Conservation (phyloP, 1,140 invertebrate species). For the Phthorimaea operculella region DNA sequence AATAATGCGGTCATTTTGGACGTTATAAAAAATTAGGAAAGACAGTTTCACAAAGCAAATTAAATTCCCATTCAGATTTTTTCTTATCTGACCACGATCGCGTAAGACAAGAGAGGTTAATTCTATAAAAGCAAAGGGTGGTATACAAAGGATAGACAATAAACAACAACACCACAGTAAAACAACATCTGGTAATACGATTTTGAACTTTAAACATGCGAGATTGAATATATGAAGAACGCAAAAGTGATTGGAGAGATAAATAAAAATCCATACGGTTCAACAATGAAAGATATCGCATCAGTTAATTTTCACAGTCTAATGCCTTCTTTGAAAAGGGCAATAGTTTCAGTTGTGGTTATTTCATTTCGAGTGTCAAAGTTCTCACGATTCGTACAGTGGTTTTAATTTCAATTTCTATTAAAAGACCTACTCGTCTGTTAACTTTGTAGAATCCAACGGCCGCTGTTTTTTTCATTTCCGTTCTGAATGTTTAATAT, state of each 20-base stretch:
- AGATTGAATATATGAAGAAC: background rate
- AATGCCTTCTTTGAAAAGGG: slow-evolving; percentile 48
- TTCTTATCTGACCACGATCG: slow-evolving; percentile 57
- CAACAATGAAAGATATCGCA: slow-evolving; percentile 38
- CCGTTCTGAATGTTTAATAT: too few species aligned
- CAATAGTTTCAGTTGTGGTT: slow-evolving; percentile 37
- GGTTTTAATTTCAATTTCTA: slow-evolving; percentile 4
- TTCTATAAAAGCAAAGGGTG: slow-evolving; percentile 60
- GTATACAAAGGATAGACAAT: slow-evolving; percentile 33
- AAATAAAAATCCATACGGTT: slow-evolving; percentile 39
- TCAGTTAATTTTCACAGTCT: slow-evolving; percentile 61
- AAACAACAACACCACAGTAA: slow-evolving; percentile 19
- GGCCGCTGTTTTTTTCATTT: too few species aligned
- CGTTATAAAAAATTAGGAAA: slow-evolving; percentile 7
- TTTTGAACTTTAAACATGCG: background rate
- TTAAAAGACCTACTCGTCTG: too few species aligned
- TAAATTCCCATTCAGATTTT: slow-evolving; percentile 40
- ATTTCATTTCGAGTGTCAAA: slow-evolving; percentile 24
- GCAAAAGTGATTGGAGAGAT: background rate
- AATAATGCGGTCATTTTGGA: background rate
- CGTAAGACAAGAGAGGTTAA: slow-evolving; percentile 57
- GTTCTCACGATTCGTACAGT: slow-evolving; percentile 39
- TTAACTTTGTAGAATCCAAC: too few species aligned
- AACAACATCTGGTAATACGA: background rate
- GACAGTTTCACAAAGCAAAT: slow-evolving; percentile 29